These are phyloP conservation scores for Triplophysa siluroides DNA, from an alignment of 2,113 vertebrate species.

Conservation along the genomic window DNA sequence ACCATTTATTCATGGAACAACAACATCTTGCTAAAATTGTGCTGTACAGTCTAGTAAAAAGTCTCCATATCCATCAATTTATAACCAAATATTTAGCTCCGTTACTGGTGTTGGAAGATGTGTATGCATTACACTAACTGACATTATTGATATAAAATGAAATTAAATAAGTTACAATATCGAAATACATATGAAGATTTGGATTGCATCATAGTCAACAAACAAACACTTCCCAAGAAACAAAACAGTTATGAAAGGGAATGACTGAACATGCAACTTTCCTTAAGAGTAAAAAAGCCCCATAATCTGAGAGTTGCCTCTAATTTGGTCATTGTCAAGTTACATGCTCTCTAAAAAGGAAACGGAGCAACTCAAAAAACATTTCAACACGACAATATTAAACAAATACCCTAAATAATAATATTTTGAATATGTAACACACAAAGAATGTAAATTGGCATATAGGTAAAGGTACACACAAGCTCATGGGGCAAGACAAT, in stretches of 20 bases:
- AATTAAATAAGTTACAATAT: slow-evolving; percentile 32
- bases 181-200: slow-evolving; percentile 20
- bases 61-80: not conserved
- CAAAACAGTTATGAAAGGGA: not conserved
- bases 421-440: not conserved
- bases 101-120: slow-evolving; percentile 37
- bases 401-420: not conserved
- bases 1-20: not conserved
- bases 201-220: slow-evolving; percentile 4
- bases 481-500: not conserved
- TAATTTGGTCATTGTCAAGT: not conserved
- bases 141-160: slow-evolving; percentile 35
- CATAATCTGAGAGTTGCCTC: not conserved
- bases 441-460: slow-evolving; percentile 16
- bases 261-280: slow-evolving; percentile 26
- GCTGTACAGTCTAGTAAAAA: slow-evolving; percentile 5
- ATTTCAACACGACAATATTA: not conserved
- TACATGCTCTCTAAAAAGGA: slow-evolving; percentile 3
- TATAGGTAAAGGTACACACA: not conserved
- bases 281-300: not conserved
- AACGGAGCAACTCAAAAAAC: slow-evolving; percentile 6
- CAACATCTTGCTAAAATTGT: not conserved
- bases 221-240: not conserved
- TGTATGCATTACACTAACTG: slow-evolving; percentile 5
- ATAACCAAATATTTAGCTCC: slow-evolving; percentile 23